Evolutionary conservation across 2,797 vertebrate genomes (phyloP).

Genomic region (Hippoglossus hippoglossus): DNA sequence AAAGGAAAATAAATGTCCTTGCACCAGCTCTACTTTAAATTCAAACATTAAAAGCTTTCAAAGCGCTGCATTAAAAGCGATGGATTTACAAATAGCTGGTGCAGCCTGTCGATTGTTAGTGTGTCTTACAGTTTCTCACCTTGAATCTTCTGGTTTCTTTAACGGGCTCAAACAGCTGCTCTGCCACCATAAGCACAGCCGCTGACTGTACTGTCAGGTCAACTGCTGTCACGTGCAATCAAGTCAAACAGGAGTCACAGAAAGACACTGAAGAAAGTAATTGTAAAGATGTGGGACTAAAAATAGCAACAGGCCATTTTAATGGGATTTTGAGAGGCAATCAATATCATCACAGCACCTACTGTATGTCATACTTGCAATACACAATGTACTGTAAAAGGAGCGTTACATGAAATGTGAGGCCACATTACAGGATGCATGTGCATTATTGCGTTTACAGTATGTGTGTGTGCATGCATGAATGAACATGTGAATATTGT

Average conservation of each 20-base stretch:
- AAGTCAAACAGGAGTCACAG: slow-evolving; percentile 30
- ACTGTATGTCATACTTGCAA: slow-evolving; percentile 16
- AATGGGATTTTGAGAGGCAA: slow-evolving; percentile 20
- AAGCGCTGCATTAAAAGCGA: no score
- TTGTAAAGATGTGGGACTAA: background rate
- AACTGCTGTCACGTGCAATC: slow-evolving; percentile 39
- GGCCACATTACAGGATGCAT: slow-evolving; percentile 12
- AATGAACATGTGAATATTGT: slow-evolving; percentile 9
- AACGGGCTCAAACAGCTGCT: slow-evolving; percentile 4
- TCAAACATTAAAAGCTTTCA: no score
- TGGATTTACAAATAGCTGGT: no score
- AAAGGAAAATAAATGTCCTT: no score
- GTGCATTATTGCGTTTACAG: slow-evolving; percentile 20
- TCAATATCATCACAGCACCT: slow-evolving; percentile 4
- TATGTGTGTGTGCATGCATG: slow-evolving; percentile 10
- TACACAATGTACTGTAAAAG: slow-evolving; percentile 16
- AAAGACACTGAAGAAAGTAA: background rate
- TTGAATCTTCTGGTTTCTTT: slow-evolving; percentile 21
- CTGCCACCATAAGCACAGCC: background rate
- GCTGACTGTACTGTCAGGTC: slow-evolving; percentile 10
- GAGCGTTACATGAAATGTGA: slow-evolving; percentile 40
- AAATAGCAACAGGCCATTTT: background rate
- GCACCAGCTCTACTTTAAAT: no score
- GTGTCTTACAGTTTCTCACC: background rate
- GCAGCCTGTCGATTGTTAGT: background rate